A percentile compares a stretch with the other conserved stretches of the same genome.
Conservation (phyloP, 1,140 invertebrate species). For the Dinoponera quadriceps region DNA sequence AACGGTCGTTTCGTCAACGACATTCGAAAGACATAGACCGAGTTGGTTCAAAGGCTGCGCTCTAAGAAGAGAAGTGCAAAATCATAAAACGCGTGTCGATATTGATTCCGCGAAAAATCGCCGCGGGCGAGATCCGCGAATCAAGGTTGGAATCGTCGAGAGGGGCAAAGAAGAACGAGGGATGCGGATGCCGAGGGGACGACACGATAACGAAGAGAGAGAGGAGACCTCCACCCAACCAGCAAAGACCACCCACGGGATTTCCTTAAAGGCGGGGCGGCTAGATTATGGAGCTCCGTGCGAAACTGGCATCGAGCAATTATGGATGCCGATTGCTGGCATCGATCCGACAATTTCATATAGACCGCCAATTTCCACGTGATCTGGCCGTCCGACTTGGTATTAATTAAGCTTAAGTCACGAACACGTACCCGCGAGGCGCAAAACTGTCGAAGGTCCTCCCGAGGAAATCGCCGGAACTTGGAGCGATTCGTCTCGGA, state of each 20-base stretch:
- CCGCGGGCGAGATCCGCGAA: constrained; percentile 56
- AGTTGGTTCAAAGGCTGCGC: not conserved
- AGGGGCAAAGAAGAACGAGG: constrained; percentile 21
- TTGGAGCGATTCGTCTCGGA: constrained; percentile 22
- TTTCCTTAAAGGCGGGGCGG: constrained; percentile 9
- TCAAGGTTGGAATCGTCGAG: constrained; percentile 54
- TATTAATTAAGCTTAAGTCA: constrained; percentile 78
- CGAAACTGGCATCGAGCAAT: constrained; percentile 59
- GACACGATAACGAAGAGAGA: not conserved
- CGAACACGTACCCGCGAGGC: constrained; percentile 63
- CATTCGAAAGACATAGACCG: not conserved
- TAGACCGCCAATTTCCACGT: constrained; percentile 73
- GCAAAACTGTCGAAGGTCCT: constrained; percentile 38
- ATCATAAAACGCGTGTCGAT: constrained; percentile 34
- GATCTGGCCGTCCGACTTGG: constrained; percentile 61
- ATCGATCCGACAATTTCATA: constrained; percentile 72
- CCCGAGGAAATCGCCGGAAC: constrained; percentile 9
- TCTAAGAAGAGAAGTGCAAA: not conserved
- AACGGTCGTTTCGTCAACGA: not conserved
- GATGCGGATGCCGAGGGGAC: not conserved
- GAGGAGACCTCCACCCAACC: not conserved
- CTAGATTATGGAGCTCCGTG: constrained; percentile 20
- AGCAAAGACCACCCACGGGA: constrained; percentile 48
- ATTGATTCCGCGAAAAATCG: constrained; percentile 67
- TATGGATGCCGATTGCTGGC: constrained; percentile 70